Conservation (phyloP, 2,797 vertebrate genomes). For the Argya squamiceps region DNA sequence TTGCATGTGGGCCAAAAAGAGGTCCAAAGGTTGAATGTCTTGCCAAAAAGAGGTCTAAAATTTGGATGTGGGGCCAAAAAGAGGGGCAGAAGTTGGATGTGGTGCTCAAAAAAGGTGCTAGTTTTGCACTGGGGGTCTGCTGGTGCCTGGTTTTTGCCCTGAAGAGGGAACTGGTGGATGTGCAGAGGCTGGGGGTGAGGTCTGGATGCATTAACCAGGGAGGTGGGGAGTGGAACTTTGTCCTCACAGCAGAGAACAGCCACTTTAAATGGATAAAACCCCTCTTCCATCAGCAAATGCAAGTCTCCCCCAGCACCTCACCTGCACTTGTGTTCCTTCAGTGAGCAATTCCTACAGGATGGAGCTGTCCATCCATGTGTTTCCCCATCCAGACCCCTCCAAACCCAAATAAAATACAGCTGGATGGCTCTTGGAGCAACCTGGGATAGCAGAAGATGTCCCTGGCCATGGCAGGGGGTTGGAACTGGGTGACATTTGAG, state of each 20-base stretch:
- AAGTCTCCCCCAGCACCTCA: too few relatives aligned
- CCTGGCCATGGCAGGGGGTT: neutral
- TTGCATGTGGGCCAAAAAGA: too few relatives aligned
- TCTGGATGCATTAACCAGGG: neutral
- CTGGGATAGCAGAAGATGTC: neutral
- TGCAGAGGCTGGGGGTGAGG: accelerated
- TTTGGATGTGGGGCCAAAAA: too few relatives aligned
- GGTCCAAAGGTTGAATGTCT: too few relatives aligned
- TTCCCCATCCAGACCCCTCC: too few relatives aligned
- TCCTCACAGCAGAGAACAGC: neutral
- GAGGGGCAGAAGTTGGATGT: too few relatives aligned
- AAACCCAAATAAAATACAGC: neutral
- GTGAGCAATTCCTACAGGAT: too few relatives aligned
- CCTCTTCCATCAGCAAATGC: neutral
- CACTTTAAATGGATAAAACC: neutral
- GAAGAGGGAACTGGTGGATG: neutral
- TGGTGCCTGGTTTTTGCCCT: neutral
- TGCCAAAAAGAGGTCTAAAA: too few relatives aligned
- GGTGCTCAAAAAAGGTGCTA: too few relatives aligned
- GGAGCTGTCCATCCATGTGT: neutral
- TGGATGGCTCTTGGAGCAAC: neutral
- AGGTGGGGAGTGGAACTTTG: neutral
- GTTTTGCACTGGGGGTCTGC: neutral
- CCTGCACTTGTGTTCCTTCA: too few relatives aligned
- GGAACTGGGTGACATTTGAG: neutral